Evolutionary conservation across 1,140 invertebrate genomes (phyloP), one percentile per base, ranked within the genome.

Genomic region (Gerris buenoi): DNA sequence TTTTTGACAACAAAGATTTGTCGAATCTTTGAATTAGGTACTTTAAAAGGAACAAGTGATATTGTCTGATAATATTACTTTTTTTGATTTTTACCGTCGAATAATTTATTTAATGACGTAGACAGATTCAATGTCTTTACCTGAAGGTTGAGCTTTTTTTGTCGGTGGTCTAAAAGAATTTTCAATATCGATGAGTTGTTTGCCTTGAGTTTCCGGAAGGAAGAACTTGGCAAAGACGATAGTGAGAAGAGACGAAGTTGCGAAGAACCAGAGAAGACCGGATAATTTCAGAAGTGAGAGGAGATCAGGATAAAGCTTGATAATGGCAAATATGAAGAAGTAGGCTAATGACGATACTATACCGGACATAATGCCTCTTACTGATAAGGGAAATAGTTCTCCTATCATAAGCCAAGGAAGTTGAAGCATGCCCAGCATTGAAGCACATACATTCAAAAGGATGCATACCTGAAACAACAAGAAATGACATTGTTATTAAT

Each of bases 161-260:
- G 18, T 57, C 26, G 46, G 22, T 64, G 25, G 25, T 22, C 46
- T 29, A 46, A 69, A 69, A 22, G 65, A 67, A 58, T 69, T 81
- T 76, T 88, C 86, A 29, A 93, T 91, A 74, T 93, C 87, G 25
- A 86, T 82, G n/a, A 91, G 77, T 56, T 82, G 85, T 71, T 86
- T 87, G 5, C 86, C 87, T 74, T 88, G 87, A 0, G 91, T 94
- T 76, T 94, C 91, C 0, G 90, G 90, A 0, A 93, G 77, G 71
- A 87, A 82, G 14, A 85, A 79, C 1, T 82, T 76, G 18, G 85
- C 87, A 73, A 86, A 90, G 0, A 85, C 71, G 0, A 85, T 80
- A 0, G 88, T 84, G 0, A 86, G 62, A 0, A 86, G 74, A 0
- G 88, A 85, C 63, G 87, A 82, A 1, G 79, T 81, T 1, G 86